These are phyloP conservation scores for Protaetia brevitarsis DNA, from an alignment of 1,140 invertebrate species.

Conservation along the genomic window DNA sequence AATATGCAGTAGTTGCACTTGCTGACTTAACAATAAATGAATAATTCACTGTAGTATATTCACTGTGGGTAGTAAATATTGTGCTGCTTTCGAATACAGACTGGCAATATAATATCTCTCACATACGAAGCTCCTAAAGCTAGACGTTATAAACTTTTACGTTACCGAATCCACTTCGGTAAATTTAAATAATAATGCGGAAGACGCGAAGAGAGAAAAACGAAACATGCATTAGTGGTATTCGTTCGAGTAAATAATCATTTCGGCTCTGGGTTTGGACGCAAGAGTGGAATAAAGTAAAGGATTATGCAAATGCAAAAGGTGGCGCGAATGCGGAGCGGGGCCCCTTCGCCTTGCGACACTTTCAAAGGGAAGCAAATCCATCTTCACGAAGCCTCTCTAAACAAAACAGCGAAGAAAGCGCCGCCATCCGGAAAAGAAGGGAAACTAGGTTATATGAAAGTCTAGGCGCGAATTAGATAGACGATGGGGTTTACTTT, in stretches of 20 bases:
- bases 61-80: too few relatives aligned
- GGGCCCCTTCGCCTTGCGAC: neutral
- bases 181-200: constrained; percentile 18
- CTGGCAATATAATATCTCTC: too few relatives aligned
- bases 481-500: neutral
- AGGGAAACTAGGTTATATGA: constrained; percentile 12
- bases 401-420: constrained; percentile 6
- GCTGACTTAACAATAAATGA: too few relatives aligned
- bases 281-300: neutral
- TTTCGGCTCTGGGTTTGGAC: neutral
- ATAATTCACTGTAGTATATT: too few relatives aligned
- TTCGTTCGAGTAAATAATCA: constrained; percentile 15
- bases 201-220: constrained; percentile 1
- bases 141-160: constrained; percentile 11
- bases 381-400: neutral
- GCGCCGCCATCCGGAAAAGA: neutral
- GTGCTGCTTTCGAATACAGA: too few relatives aligned
- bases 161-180: neutral
- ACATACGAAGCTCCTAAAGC: constrained; percentile 1
- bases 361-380: constrained; percentile 10
- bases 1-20: too few relatives aligned
- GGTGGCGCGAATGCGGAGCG: constrained; percentile 1
- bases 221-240: constrained; percentile 15
- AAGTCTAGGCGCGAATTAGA: constrained; percentile 9
- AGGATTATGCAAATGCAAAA: constrained; percentile 15